phyloP scores from a whole-genome alignment of 2,113 vertebrate genomes.

The Agapornis roseicollis region DNA sequence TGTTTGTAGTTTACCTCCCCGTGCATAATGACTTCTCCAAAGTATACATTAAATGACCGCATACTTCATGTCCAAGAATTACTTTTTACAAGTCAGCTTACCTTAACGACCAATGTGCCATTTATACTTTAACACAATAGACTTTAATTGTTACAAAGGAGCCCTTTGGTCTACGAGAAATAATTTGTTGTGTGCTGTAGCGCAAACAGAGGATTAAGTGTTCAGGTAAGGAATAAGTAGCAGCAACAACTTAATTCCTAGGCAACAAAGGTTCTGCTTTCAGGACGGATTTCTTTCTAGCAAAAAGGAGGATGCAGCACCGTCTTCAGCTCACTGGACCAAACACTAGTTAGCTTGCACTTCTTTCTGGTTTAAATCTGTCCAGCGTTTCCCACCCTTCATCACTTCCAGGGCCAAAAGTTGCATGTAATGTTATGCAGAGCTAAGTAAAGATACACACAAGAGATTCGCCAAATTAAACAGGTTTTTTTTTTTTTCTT shows the following conservation, averaged over 20 bases:
- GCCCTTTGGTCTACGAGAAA: constrained; percentile 45
- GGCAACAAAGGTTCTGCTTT: constrained; percentile 40
- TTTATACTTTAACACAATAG: constrained; percentile 34
- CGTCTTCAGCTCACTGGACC: not conserved
- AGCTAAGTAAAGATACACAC: constrained; percentile 11
- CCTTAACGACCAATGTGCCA: not conserved
- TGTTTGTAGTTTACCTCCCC: not conserved
- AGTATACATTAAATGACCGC: not conserved
- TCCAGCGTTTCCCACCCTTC: not conserved
- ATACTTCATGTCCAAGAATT: not conserved
- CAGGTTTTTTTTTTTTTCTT: not conserved
- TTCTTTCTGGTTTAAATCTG: constrained; percentile 6
- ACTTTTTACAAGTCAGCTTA: constrained; percentile 15
- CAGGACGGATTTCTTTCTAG: constrained; percentile 27
- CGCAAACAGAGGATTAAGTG: constrained; percentile 50
- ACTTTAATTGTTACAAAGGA: constrained; percentile 46
- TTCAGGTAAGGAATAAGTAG: constrained; percentile 57
- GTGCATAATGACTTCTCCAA: not conserved
- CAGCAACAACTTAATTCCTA: constrained; percentile 63
- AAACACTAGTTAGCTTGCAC: not conserved
- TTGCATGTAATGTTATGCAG: not conserved
- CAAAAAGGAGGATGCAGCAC: not conserved
- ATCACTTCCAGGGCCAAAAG: not conserved
- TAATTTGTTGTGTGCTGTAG: constrained; percentile 31
- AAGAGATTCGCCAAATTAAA: not conserved